These are phyloP conservation scores for Bubalus kerabau DNA, from an alignment of 2,113 vertebrate species.

Conservation along the genomic window DNA sequence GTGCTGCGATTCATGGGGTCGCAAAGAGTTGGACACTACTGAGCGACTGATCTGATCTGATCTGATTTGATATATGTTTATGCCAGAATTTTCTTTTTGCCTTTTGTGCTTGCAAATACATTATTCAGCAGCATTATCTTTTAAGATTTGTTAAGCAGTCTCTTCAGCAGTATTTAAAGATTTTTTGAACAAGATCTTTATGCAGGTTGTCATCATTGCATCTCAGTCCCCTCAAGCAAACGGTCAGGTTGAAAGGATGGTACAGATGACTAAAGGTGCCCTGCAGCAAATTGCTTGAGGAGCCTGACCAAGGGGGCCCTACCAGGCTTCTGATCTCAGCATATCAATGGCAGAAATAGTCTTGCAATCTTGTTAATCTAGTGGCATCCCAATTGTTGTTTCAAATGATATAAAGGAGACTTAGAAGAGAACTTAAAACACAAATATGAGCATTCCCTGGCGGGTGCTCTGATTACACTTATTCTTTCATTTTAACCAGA, in stretches of 20 bases:
- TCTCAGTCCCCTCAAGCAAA: conserved; percentile 2
- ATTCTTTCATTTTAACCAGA: neutral
- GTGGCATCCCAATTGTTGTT: neutral
- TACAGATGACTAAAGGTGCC: neutral
- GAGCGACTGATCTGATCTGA: too few relatives aligned
- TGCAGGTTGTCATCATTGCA: neutral
- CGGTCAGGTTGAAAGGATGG: neutral
- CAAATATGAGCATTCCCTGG: neutral
- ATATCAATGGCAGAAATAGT: neutral
- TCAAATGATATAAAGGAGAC: neutral
- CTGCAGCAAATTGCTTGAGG: neutral
- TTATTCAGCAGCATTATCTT: neutral
- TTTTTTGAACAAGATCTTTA: neutral
- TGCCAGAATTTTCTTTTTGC: neutral
- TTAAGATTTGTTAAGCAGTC: neutral
- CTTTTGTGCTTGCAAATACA: neutral
- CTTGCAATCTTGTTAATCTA: neutral
- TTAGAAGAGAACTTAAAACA: neutral
- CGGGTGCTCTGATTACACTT: neutral
- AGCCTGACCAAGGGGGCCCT: neutral
- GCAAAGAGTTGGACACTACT: too few relatives aligned
- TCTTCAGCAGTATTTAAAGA: neutral
- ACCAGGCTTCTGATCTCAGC: neutral
- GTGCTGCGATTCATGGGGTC: too few relatives aligned
- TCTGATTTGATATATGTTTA: neutral